phyloP scores from a whole-genome alignment of 2,888 invertebrate species.

The Papilio demoleus region DNA sequence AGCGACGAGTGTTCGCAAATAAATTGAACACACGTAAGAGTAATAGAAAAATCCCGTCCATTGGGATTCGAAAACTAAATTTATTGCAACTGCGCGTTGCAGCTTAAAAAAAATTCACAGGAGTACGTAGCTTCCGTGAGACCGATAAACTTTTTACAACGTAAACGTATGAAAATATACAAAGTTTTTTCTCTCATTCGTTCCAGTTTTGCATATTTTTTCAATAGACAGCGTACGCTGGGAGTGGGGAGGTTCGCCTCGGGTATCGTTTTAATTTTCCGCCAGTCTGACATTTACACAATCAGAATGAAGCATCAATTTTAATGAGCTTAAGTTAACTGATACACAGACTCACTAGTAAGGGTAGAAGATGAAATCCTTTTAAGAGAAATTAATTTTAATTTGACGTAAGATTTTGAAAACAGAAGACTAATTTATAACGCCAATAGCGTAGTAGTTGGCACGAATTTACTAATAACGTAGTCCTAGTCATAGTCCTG shows the following conservation, averaged over 20 bases:
- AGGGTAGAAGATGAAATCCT: conserved; percentile 42
- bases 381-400: conserved; percentile 44
- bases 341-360: conserved; percentile 62
- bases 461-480: not conserved
- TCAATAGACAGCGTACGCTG: conserved; percentile 54
- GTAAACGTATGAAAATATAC: conserved; percentile 65
- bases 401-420: conserved; percentile 38
- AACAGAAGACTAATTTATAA: not conserved
- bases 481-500: too few relatives aligned
- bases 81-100: conserved; percentile 33
- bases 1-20: conserved; percentile 47
- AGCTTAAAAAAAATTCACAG: conserved; percentile 44
- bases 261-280: conserved; percentile 83
- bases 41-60: conserved; percentile 52
- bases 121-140: conserved; percentile 54
- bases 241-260: conserved; percentile 60
- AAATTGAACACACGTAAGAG: conserved; percentile 46
- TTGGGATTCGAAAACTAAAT: conserved; percentile 43
- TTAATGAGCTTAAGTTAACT: conserved; percentile 82
- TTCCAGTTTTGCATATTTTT: conserved; percentile 66
- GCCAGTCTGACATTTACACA: conserved; percentile 76
- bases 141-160: conserved; percentile 66
- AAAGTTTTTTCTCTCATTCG: conserved; percentile 64
- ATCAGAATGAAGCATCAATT: conserved; percentile 80
- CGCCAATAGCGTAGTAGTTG: not conserved